Evolutionary conservation across 23 tunicate species (phyloP).

Genomic region (Botrylloides violaceus): DNA sequence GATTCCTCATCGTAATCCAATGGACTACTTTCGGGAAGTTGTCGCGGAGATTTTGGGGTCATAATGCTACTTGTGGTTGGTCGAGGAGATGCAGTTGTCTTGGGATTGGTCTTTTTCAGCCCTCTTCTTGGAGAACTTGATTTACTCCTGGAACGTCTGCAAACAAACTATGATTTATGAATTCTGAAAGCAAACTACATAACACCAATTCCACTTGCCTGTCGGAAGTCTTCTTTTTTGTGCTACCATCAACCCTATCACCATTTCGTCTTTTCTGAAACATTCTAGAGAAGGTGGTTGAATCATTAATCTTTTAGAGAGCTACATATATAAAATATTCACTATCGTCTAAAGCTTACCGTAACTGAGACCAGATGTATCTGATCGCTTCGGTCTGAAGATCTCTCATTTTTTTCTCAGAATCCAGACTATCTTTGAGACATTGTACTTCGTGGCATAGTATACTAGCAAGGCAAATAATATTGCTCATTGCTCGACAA

Average conservation of each 20-base stretch:
- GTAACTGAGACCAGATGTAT: constrained; percentile 71
- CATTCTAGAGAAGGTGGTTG: neutral
- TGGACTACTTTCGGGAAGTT: neutral
- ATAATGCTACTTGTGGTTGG: neutral
- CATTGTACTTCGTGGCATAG: constrained; percentile 59
- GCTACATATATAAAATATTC: too few relatives aligned
- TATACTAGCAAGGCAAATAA: constrained; percentile 7
- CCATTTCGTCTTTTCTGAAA: neutral
- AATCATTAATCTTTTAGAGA: too few relatives aligned
- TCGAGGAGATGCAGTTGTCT: neutral
- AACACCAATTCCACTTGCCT: neutral
- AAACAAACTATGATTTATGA: neutral
- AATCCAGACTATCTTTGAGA: constrained; percentile 49
- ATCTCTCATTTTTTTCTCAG: constrained; percentile 65
- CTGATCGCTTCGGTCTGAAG: constrained; percentile 85
- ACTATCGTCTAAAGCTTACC: constrained; percentile 9
- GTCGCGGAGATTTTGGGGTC: neutral
- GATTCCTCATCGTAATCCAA: constrained; percentile 2
- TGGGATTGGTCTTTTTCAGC: neutral
- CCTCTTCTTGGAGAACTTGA: constrained; percentile 12
- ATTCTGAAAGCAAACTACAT: constrained; percentile 1
- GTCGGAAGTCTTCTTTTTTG: neutral
- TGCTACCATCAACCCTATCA: neutral
- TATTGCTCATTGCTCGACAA: neutral
- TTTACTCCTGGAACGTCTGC: constrained; percentile 11